phyloP scores from a whole-genome alignment of 2,888 invertebrate genomes.

The Ypsolopha sequella region DNA sequence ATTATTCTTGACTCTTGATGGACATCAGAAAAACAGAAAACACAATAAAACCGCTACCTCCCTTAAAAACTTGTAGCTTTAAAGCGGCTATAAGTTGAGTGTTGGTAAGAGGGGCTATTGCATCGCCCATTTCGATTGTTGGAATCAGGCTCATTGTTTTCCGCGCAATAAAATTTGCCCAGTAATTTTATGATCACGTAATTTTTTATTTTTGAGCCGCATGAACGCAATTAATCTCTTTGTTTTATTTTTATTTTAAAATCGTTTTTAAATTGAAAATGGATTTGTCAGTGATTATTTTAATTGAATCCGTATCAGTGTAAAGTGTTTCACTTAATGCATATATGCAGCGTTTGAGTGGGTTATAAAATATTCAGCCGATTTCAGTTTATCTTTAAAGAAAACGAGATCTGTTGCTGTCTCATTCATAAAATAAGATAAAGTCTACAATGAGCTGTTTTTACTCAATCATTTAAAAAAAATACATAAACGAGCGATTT shows the following conservation, averaged over 20 bases:
- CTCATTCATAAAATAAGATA: too few relatives aligned
- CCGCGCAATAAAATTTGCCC: constrained; percentile 46
- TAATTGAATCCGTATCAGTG: neutral
- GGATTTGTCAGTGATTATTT: constrained; percentile 1
- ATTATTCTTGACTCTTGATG: too few relatives aligned
- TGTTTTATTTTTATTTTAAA: constrained; percentile 1
- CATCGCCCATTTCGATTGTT: constrained; percentile 49
- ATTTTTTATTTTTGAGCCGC: constrained; percentile 27
- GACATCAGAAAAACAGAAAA: too few relatives aligned
- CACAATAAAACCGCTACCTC: too few relatives aligned
- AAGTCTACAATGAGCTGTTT: too few relatives aligned
- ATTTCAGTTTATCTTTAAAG: too few relatives aligned
- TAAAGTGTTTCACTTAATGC: neutral
- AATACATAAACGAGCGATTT: constrained; percentile 22
- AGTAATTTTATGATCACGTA: constrained; percentile 38
- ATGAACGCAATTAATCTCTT: constrained; percentile 4
- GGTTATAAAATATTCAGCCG: too few relatives aligned
- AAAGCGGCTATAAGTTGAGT: too few relatives aligned
- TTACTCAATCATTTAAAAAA: too few relatives aligned
- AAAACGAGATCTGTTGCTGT: too few relatives aligned
- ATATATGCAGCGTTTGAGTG: neutral
- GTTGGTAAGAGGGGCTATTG: constrained; percentile 12
- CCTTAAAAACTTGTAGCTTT: too few relatives aligned
- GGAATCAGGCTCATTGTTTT: constrained; percentile 52
- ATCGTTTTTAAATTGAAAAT: constrained; percentile 3